Evolutionary conservation across 2,888 invertebrate species (phyloP).

Genomic region (Dicyrtoma fusca): DNA sequence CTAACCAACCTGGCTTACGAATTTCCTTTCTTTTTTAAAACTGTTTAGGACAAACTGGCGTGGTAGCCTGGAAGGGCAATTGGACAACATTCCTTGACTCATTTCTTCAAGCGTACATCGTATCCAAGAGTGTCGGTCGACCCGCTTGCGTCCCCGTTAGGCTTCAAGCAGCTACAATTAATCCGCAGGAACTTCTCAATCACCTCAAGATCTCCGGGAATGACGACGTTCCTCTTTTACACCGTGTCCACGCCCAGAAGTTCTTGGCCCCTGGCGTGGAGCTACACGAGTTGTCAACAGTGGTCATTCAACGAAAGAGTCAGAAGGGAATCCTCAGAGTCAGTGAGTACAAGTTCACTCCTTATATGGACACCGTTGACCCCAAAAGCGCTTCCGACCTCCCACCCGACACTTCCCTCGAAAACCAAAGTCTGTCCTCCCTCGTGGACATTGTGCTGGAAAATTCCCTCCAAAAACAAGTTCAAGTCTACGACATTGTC

Average conservation of each 20-base stretch:
- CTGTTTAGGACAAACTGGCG: constrained; percentile 58
- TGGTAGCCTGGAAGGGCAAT: constrained; percentile 77
- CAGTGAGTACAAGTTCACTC: constrained; percentile 33
- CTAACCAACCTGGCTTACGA: no score
- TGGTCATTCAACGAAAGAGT: constrained; percentile 68
- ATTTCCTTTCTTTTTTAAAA: constrained; percentile 7
- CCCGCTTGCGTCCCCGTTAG: constrained; percentile 24
- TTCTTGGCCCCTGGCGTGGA: constrained; percentile 75
- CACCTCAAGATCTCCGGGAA: background rate
- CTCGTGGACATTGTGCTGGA: constrained; percentile 27
- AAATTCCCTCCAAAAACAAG: background rate
- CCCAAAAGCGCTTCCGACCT: no score
- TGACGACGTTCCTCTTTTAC: background rate
- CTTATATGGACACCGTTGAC: constrained; percentile 33
- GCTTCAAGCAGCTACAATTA: constrained; percentile 17
- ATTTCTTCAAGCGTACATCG: constrained; percentile 72
- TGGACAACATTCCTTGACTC: constrained; percentile 96
- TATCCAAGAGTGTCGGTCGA: constrained; percentile 5
- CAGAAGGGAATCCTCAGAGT: constrained; percentile 20
- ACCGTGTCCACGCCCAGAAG: constrained; percentile 60
- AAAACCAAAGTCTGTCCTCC: background rate
- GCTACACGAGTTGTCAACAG: constrained; percentile 75
- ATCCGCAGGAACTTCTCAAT: constrained; percentile 15
- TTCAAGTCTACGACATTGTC: no score
- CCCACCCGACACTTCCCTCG: no score